Conservation (phyloP, 30 jellyfish, hydroid and myxozoan genomes). For the Hydractinia symbiolongicarpus region DNA sequence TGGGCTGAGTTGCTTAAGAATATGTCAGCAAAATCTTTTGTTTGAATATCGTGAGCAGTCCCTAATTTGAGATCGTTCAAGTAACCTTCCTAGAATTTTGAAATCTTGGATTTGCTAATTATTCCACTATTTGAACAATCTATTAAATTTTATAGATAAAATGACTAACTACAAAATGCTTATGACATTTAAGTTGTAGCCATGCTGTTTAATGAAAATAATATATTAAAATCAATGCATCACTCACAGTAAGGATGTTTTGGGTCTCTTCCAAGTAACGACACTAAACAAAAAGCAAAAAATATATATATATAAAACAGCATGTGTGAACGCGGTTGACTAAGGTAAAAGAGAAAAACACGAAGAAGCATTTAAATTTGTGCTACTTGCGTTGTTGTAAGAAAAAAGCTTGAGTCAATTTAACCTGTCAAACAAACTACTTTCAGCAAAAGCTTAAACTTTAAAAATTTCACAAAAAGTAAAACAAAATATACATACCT, state of each 20-base stretch:
- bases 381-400: background rate
- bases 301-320: background rate
- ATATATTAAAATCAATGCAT: background rate
- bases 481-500: conserved; percentile 28
- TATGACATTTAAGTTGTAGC: no score
- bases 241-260: conserved; percentile 44
- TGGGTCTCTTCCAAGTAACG: conserved; percentile 40
- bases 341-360: background rate
- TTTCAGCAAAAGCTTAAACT: background rate
- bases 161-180: no score
- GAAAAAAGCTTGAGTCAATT: background rate
- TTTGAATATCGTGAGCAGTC: no score
- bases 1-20: no score
- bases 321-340: background rate
- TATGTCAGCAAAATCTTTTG: no score
- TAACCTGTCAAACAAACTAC: background rate
- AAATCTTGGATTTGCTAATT: no score
- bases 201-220: no score
- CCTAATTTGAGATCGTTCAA: no score
- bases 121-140: no score
- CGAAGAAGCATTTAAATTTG: background rate
- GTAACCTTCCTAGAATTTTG: no score
- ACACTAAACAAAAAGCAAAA: conserved; percentile 26
- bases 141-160: no score
- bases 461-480: background rate